These are phyloP conservation scores for Chlorodrepanis virens DNA, from an alignment of 2,113 vertebrate species.

Conservation along the genomic window DNA sequence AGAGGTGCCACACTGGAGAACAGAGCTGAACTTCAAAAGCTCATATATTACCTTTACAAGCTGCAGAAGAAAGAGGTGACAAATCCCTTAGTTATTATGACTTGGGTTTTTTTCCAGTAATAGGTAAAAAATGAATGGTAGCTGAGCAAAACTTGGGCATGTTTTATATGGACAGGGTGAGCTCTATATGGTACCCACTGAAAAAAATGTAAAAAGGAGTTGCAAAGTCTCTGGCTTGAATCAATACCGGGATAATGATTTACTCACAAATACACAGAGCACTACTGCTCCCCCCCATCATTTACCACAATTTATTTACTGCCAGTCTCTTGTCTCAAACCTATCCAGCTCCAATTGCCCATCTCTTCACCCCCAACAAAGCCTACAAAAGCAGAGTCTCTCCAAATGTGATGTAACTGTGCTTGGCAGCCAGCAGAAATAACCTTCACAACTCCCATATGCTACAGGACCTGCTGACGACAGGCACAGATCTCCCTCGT, in stretches of 20 bases:
- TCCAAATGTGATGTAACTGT: neutral
- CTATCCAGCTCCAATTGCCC: neutral
- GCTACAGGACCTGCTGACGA: neutral
- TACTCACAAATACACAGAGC: neutral
- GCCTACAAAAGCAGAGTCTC: neutral
- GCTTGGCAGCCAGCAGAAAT: neutral
- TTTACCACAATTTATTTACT: neutral
- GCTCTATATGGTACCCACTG: neutral
- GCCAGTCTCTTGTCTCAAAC: neutral
- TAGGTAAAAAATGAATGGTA: neutral
- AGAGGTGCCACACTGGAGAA: neutral
- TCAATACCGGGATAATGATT: neutral
- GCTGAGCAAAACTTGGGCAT: neutral
- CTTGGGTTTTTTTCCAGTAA: neutral
- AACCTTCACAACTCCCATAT: neutral
- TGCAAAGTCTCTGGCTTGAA: neutral
- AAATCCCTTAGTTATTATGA: neutral
- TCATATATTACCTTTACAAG: neutral
- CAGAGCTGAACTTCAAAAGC: neutral
- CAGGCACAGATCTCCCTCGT: neutral
- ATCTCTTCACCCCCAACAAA: neutral
- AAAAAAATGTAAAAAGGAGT: neutral
- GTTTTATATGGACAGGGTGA: accelerated
- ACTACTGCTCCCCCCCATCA: neutral
- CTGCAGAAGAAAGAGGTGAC: neutral